A percentile compares a stretch with the other conserved stretches of the same genome.
phyloP scores from a whole-genome alignment of 1,140 invertebrate genomes.

The Oreohelix idahoensis region DNA sequence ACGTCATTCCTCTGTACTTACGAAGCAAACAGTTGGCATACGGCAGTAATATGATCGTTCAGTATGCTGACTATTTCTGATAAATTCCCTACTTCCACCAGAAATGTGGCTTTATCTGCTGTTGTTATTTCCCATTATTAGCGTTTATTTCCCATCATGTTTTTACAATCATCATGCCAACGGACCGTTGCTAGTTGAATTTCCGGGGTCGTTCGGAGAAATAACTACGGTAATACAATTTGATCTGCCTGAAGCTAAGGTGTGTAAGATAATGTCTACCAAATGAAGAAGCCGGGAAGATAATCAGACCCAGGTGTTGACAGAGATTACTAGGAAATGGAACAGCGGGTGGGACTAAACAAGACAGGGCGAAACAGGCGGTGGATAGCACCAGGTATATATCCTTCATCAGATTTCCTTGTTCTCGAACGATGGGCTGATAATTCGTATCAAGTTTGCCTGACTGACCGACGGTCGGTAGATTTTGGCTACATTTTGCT shows the following conservation, averaged over 20 bases:
- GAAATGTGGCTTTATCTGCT: too few relatives aligned
- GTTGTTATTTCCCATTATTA: too few relatives aligned
- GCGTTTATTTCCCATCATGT: not conserved
- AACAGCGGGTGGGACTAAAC: conserved; percentile 10
- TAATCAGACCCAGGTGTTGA: conserved; percentile 1
- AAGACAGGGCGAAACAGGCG: not conserved
- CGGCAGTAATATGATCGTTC: too few relatives aligned
- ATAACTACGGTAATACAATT: not conserved
- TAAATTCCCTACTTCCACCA: too few relatives aligned
- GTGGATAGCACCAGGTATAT: not conserved
- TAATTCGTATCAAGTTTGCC: not conserved
- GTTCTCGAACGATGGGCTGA: not conserved
- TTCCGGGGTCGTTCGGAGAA: not conserved
- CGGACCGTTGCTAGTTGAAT: not conserved
- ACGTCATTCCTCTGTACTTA: too few relatives aligned
- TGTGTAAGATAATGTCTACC: not conserved
- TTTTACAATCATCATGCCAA: not conserved
- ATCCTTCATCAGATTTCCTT: not conserved
- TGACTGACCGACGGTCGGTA: not conserved
- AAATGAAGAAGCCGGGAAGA: not conserved
- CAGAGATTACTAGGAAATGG: not conserved
- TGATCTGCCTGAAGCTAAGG: not conserved
- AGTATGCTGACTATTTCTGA: too few relatives aligned
- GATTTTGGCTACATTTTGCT: not conserved
- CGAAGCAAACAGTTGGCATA: too few relatives aligned